A percentile compares a stretch with the other conserved stretches of the same genome.
Evolutionary conservation across 2,888 invertebrate species (phyloP).

Genomic region (Nemoura dubitans): DNA sequence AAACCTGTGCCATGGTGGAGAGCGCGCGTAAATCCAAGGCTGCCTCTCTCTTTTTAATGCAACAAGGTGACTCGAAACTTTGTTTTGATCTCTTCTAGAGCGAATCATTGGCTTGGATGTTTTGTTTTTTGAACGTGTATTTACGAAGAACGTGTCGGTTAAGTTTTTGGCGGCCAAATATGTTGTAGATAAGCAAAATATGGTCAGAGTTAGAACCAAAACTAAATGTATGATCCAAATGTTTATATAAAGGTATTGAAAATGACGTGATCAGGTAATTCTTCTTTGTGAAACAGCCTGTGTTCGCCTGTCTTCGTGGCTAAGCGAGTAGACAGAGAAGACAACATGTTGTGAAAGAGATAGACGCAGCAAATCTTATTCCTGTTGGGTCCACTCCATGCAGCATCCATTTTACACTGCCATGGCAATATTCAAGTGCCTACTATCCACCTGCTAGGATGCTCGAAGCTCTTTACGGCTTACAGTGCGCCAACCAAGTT

Average conservation of each 20-base stretch:
- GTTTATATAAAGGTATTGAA: too few species aligned
- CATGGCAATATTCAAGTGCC: background rate
- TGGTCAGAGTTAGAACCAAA: too few species aligned
- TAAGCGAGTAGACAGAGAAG: slow-evolving; percentile 35
- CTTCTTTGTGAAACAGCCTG: slow-evolving; percentile 17
- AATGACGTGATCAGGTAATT: background rate
- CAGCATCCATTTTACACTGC: slow-evolving; percentile 34
- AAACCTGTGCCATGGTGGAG: background rate
- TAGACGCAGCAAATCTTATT: slow-evolving; percentile 38
- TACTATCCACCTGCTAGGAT: slow-evolving; percentile 17
- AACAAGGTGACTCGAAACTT: background rate
- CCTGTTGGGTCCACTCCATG: slow-evolving; percentile 30
- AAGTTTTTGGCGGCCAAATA: too few species aligned
- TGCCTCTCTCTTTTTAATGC: slow-evolving; percentile 41
- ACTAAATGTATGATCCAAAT: too few species aligned
- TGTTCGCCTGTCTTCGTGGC: slow-evolving; percentile 44
- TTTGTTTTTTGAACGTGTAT: background rate
- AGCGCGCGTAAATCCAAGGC: slow-evolving; percentile 49
- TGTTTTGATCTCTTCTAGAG: background rate
- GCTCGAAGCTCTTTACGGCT: background rate
- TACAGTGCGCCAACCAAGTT: background rate
- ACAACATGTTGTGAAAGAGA: slow-evolving; percentile 37
- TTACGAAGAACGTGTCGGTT: too few species aligned
- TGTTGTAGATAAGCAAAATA: too few species aligned
- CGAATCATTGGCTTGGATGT: background rate